phyloP scores from a whole-genome alignment of 2,113 vertebrate genomes.

The Agelaius tricolor region DNA sequence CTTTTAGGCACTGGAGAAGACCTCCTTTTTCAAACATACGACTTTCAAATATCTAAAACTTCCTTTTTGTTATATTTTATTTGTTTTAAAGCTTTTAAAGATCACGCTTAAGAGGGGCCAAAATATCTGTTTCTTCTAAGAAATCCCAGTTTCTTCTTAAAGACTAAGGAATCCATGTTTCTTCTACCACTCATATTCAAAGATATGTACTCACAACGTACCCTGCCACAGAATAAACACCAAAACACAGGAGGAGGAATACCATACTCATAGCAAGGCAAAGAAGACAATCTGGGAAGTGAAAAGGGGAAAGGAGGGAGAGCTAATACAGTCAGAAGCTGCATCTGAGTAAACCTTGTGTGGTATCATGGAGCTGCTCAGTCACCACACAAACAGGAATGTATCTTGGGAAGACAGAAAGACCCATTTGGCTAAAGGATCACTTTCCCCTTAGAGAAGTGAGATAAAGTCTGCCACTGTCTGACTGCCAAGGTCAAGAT shows the following conservation, averaged over 20 bases:
- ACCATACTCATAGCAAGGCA: not conserved
- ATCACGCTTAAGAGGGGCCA: not conserved
- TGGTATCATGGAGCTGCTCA: not conserved
- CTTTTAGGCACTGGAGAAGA: not conserved
- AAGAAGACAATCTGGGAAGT: not conserved
- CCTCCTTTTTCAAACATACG: not conserved
- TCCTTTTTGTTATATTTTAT: not conserved
- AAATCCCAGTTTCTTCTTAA: not conserved
- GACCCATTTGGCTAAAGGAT: not conserved
- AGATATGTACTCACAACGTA: fast-evolving
- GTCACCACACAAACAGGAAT: fast-evolving
- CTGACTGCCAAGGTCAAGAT: not conserved
- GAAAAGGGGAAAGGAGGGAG: not conserved
- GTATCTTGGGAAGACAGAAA: not conserved
- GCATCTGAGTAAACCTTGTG: not conserved
- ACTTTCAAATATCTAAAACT: not conserved
- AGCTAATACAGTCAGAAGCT: not conserved
- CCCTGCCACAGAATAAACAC: not conserved
- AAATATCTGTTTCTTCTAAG: not conserved
- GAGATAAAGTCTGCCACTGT: not conserved
- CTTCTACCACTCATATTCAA: not conserved
- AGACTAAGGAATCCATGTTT: not conserved
- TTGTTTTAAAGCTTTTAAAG: not conserved
- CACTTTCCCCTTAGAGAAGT: not conserved
- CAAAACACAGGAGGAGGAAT: not conserved